phyloP scores from a whole-genome alignment of 2,113 vertebrate genomes.

The Ctenomys sociabilis region DNA sequence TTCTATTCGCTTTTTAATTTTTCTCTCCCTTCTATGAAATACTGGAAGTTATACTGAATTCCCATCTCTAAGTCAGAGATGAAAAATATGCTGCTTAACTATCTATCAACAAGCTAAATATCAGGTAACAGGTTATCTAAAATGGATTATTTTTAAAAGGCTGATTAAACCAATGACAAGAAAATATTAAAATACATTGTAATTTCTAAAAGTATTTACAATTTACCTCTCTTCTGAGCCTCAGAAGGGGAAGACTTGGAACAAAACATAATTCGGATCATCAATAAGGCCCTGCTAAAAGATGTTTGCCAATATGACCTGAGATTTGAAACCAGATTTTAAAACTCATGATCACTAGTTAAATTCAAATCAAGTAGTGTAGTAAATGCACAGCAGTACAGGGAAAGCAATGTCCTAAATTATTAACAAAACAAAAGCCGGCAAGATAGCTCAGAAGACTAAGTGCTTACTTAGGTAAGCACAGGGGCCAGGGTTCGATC shows the following conservation, averaged over 20 bases:
- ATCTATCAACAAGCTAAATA: conserved; percentile 37
- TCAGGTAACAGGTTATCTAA: not conserved
- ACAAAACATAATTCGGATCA: conserved; percentile 24
- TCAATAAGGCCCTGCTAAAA: not conserved
- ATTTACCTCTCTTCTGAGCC: not conserved
- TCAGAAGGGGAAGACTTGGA: not conserved
- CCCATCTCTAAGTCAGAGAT: not conserved
- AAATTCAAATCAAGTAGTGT: conserved; percentile 15
- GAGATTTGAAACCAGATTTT: conserved; percentile 33
- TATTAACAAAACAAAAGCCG: not conserved
- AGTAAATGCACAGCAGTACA: not conserved
- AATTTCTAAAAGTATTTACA: conserved; percentile 15
- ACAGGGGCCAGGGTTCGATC: no score
- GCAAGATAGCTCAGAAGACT: no score
- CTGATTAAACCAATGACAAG: conserved; percentile 35
- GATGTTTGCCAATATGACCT: conserved; percentile 4
- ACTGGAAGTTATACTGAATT: not conserved
- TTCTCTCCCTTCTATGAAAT: not conserved
- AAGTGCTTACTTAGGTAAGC: no score
- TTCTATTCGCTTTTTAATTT: conserved; percentile 48
- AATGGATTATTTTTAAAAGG: conserved; percentile 23
- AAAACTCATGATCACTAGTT: not conserved
- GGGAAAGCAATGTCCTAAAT: not conserved
- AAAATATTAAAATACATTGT: conserved; percentile 27
- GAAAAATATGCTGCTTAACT: not conserved